Evolutionary conservation across 1,140 invertebrate species (phyloP).

Genomic region (Rhagoletis pomonella): DNA sequence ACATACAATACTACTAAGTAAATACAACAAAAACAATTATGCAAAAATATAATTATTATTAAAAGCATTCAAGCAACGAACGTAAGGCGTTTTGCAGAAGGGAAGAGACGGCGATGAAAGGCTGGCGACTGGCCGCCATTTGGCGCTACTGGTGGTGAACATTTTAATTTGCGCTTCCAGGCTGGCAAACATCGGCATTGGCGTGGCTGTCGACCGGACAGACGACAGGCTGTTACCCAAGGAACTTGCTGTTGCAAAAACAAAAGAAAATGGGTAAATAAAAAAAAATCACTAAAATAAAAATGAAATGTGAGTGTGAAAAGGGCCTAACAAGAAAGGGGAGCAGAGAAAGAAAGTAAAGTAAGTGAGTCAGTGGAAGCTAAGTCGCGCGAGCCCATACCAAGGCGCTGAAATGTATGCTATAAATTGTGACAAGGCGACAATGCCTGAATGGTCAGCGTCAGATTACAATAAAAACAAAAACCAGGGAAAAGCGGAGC

Average conservation of each 20-base stretch:
- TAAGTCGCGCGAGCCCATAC: not conserved
- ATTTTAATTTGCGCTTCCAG: conserved; percentile 42
- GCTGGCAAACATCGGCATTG: conserved; percentile 30
- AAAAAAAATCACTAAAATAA: not conserved
- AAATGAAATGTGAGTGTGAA: conserved; percentile 6
- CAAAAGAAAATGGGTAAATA: not conserved
- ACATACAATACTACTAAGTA: not conserved
- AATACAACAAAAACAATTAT: conserved; percentile 38
- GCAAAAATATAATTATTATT: conserved; percentile 52
- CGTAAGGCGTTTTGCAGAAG: not conserved
- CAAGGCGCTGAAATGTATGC: conserved; percentile 6
- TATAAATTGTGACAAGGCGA: conserved; percentile 19
- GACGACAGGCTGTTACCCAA: conserved; percentile 19
- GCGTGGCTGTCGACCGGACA: not conserved
- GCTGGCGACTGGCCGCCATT: conserved; percentile 24
- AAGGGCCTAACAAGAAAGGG: not conserved
- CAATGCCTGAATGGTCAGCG: conserved; percentile 32
- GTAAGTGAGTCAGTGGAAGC: not conserved
- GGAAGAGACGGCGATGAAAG: not conserved
- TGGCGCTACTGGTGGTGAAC: conserved; percentile 33
- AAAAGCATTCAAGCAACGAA: conserved; percentile 29
- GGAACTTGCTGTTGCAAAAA: not conserved
- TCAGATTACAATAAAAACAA: not conserved
- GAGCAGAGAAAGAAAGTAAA: not conserved
- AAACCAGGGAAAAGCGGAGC: not conserved